Percentiles rank a stretch among this genome's conserved stretches.
Conservation (phyloP, 2,797 vertebrate species). For the Lates japonicus region DNA sequence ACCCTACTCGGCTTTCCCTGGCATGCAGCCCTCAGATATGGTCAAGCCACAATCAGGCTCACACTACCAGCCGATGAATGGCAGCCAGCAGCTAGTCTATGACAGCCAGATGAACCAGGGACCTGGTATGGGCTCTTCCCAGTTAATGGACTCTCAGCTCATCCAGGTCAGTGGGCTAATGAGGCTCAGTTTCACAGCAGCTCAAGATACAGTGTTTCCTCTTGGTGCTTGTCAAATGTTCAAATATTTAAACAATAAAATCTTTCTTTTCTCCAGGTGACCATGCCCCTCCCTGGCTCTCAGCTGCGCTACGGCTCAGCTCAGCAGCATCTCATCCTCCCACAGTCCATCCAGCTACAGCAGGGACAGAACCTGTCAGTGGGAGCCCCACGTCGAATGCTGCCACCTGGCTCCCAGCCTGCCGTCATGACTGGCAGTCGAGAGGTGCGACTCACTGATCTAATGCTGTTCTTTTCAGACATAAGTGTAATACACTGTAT, state of each 20-base stretch:
- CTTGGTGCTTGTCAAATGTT: background rate
- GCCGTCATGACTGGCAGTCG: constrained; percentile 91
- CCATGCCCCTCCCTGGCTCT: constrained; percentile 96
- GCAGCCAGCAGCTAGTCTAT: constrained; percentile 95
- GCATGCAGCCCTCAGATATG: constrained; percentile 98
- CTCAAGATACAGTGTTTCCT: background rate
- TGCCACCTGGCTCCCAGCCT: constrained; percentile 94
- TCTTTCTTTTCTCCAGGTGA: constrained; percentile 85
- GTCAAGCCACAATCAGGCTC: constrained; percentile 96
- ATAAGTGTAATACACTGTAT: background rate
- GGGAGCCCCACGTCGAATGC: constrained; percentile 93
- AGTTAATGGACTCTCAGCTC: constrained; percentile 98
- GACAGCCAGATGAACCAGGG: constrained; percentile 94
- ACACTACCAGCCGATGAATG: constrained; percentile 96
- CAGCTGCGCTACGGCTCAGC: constrained; percentile 97
- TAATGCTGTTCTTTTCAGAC: background rate
- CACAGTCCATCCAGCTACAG: constrained; percentile 97
- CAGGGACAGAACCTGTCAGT: constrained; percentile 97
- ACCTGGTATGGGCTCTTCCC: constrained; percentile 94
- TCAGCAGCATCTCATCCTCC: constrained; percentile 96
- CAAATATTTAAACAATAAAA: background rate
- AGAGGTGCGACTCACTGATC: constrained; percentile 87
- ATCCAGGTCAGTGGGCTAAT: constrained; percentile 89
- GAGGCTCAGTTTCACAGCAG: background rate
- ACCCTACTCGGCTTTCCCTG: constrained; percentile 95